A percentile compares a stretch with the other conserved stretches of the same genome.
Conservation (phyloP, 53 echinoderm and acorn worm species). For the Paracentrotus lividus region DNA sequence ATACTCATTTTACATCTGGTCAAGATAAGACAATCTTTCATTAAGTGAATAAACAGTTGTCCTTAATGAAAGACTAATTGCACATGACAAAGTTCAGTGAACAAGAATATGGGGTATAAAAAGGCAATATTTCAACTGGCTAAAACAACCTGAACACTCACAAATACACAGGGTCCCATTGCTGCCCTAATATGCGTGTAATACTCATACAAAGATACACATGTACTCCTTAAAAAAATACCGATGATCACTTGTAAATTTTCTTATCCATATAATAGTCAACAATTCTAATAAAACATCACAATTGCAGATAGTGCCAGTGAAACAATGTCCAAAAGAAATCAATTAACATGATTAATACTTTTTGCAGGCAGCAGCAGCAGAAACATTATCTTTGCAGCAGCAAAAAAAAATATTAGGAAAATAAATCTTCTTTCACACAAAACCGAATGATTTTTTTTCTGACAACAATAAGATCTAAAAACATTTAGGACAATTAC, state of each 20-base stretch:
- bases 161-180: neutral
- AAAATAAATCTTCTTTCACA: neutral
- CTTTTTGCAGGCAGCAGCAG: neutral
- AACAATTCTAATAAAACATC: neutral
- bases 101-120: neutral
- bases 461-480: neutral
- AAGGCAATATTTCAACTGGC: constrained; percentile 32
- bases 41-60: constrained; percentile 6
- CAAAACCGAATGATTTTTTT: neutral
- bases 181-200: neutral
- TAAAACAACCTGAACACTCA: neutral
- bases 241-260: neutral
- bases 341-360: neutral
- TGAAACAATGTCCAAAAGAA: neutral
- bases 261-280: neutral
- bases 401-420: neutral
- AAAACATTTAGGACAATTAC: neutral
- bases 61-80: constrained; percentile 44
- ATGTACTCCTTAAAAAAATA: too few species aligned
- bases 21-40: constrained; percentile 15
- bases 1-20: constrained; percentile 40
- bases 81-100: neutral
- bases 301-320: neutral
- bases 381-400: neutral
- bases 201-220: neutral